Percentiles rank a stretch among this genome's conserved stretches.
Evolutionary conservation across 2,113 vertebrate species (phyloP).

Genomic region (Pygoscelis antarcticus): DNA sequence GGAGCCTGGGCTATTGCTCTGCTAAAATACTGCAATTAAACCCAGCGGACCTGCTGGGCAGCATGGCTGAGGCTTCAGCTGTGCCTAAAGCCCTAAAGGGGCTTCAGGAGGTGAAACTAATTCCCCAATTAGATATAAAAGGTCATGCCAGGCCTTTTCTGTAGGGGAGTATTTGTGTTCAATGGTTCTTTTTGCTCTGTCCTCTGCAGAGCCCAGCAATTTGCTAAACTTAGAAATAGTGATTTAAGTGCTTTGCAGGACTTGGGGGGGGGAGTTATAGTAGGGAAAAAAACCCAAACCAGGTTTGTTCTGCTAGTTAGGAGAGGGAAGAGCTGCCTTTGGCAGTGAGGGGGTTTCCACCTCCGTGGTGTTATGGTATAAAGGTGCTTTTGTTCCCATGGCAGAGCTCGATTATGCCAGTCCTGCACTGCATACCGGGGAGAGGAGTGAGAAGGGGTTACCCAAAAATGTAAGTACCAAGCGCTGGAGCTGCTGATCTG

Average conservation of each 20-base stretch:
- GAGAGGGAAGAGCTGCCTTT: background rate
- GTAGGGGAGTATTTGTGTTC: fast-evolving
- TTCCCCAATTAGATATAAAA: background rate
- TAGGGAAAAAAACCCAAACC: fast-evolving
- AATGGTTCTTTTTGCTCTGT: fast-evolving
- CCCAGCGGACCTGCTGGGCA: too few species aligned
- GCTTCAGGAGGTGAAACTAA: background rate
- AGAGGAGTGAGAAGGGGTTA: background rate
- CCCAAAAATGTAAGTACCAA: background rate
- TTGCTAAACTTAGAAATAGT: background rate
- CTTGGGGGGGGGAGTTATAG: fast-evolving
- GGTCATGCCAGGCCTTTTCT: too few species aligned
- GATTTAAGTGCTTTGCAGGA: background rate
- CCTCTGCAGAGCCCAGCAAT: background rate
- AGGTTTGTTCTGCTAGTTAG: background rate
- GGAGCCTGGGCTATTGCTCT: background rate
- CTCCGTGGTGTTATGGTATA: fast-evolving
- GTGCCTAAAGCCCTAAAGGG: background rate
- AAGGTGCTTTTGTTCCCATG: fast-evolving
- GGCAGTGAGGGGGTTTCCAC: background rate
- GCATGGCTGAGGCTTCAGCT: background rate
- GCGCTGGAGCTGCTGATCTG: fast-evolving
- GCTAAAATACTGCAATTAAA: fast-evolving
- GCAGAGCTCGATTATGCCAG: fast-evolving
- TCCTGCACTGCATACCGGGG: fast-evolving